Conservation (phyloP, 2,888 invertebrate genomes). For the Smittia sp. region DNA sequence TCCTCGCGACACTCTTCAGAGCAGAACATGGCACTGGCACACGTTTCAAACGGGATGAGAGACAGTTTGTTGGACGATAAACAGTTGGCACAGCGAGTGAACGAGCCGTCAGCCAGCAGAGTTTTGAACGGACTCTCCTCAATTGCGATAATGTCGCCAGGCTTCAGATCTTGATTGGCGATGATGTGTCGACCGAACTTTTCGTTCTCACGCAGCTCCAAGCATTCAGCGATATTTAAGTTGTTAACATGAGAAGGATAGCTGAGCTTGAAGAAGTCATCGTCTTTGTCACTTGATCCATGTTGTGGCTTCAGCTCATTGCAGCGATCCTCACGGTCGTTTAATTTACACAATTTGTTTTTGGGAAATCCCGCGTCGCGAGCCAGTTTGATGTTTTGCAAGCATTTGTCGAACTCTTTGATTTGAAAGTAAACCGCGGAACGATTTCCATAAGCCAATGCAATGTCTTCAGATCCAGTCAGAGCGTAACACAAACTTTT, state of each 20-base stretch:
- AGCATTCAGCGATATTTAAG: conserved; percentile 62
- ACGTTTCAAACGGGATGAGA: conserved; percentile 51
- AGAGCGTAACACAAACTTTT: too few species aligned
- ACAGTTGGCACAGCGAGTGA: conserved; percentile 52
- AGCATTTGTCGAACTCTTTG: conserved; percentile 63
- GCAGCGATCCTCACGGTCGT: conserved; percentile 60
- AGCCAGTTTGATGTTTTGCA: conserved; percentile 66
- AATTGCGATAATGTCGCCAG: conserved; percentile 72
- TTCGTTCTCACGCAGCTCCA: conserved; percentile 59
- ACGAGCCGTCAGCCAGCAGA: conserved; percentile 50
- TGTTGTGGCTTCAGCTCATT: conserved; percentile 47
- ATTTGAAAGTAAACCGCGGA: conserved; percentile 70
- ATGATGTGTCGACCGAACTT: conserved; percentile 69
- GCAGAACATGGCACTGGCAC: conserved; percentile 53
- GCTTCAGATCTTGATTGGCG: conserved; percentile 63
- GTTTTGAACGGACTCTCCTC: conserved; percentile 72
- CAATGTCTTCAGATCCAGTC: conserved; percentile 43
- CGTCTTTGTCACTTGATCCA: too few species aligned
- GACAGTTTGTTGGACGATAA: conserved; percentile 50
- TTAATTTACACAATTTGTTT: conserved; percentile 57
- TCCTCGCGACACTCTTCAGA: conserved; percentile 51
- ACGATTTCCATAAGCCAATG: conserved; percentile 54
- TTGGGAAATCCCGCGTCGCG: conserved; percentile 64
- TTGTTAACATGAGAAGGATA: conserved; percentile 48
- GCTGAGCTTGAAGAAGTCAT: conserved; percentile 40